Evolutionary conservation across 2,888 invertebrate species (phyloP), one percentile per base, ranked within the genome.

Genomic region (Reticulitermes lucifugus): DNA sequence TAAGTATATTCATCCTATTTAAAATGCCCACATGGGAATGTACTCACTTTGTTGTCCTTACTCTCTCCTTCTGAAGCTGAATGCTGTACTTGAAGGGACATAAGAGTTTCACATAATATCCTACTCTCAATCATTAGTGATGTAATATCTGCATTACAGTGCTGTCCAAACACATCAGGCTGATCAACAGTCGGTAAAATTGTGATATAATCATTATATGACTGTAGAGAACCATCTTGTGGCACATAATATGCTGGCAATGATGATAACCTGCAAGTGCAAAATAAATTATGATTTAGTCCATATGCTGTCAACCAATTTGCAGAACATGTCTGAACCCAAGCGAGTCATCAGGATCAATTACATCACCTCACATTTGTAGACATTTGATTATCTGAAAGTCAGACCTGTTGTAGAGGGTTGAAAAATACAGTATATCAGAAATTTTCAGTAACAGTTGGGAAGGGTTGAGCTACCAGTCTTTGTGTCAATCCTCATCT

Each of bases 91-190:
- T 97, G 95, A 88, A 98, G 92, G 1, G 95, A 94, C 90, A 97
- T 94, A 71, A 98, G 91, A 0, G 96, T 96, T 83, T 95, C 94
- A 89, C 96, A 96, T 90, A 97, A 92, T 85, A 93, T 92, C 86
- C 95, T 91, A 0, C 96, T 95, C 89, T 97, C 97, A 89, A 95
- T 95, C 73, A 97, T 97, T 77, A 96, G 93, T 0, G 96, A 96
- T 7, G 96, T 94, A 87, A 98, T 97, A 90, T 98, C 98, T 0
- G 97, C 97, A 88, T 98, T 97, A 3, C 96, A 94, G 91, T 98
- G 97, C 89, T 98, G 97, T 0, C 98, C 98, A 88, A 98, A 96
- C 0, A 95, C 96, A 92, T 97, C 97, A 0, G 98, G 97, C 87
- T 95, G 94, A 90, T 98, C 98, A 84, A 94, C 91, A 81, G 91